phyloP scores from a whole-genome alignment of 2,888 invertebrate species.

The Linnaemya tessellans region DNA sequence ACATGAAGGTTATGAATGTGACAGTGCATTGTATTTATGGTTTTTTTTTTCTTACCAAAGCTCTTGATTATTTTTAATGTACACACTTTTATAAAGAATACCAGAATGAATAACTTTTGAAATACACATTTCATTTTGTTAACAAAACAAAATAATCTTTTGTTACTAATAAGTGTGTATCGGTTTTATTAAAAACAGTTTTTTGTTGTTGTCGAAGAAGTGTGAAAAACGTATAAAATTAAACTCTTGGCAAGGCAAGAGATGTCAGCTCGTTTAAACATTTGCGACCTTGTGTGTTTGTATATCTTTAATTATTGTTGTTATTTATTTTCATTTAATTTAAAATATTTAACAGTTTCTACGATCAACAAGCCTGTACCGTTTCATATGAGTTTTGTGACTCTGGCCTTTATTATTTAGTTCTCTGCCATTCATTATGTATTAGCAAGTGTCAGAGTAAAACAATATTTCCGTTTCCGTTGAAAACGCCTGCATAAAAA shows the following conservation, averaged over 20 bases:
- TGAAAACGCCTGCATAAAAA: conserved; percentile 21
- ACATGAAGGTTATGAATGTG: conserved; percentile 60
- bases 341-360: no score
- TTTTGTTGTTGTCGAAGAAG: background rate
- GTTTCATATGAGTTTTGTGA: no score
- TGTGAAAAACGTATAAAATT: background rate
- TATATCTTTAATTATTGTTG: background rate
- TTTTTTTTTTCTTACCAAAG: conserved; percentile 12
- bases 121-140: conserved; percentile 32
- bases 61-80: conserved; percentile 28
- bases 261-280: no score
- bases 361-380: no score
- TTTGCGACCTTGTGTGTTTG: no score
- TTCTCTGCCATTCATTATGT: conserved; percentile 17
- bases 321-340: no score
- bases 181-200: background rate
- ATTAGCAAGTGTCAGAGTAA: conserved; percentile 61
- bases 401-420: background rate
- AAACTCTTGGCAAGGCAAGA: no score
- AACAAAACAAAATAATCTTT: background rate
- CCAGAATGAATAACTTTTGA: conserved; percentile 4
- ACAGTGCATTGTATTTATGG: conserved; percentile 44
- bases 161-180: background rate
- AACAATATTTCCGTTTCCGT: conserved; percentile 69
- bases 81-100: background rate